phyloP scores from a whole-genome alignment of 2,797 vertebrate genomes.

The Martes flavigula region DNA sequence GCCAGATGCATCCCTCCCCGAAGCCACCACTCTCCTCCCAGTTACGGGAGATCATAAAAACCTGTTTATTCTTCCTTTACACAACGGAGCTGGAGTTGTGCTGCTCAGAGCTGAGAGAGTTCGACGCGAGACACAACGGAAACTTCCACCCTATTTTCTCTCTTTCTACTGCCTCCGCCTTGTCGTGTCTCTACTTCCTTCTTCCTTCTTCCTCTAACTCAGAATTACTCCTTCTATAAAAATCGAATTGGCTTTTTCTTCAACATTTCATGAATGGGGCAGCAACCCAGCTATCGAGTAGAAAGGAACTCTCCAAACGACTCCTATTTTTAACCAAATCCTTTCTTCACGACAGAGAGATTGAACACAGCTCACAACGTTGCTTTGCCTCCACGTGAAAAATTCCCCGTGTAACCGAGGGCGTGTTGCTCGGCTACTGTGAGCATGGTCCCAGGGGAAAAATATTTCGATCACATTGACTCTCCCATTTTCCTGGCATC shows the following conservation, averaged over 20 bases:
- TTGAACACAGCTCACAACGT: not conserved
- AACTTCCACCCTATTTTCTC: not conserved
- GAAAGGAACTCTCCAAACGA: not conserved
- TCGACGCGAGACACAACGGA: not conserved
- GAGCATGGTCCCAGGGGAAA: not conserved
- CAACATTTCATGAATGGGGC: not conserved
- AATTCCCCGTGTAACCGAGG: not conserved
- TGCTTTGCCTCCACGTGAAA: not conserved
- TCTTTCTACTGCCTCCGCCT: not conserved
- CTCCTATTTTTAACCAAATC: not conserved
- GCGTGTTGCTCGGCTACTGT: not conserved
- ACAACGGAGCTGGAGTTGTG: not conserved
- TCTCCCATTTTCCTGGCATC: not conserved
- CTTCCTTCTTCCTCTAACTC: not conserved
- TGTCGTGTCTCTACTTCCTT: not conserved
- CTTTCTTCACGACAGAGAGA: not conserved
- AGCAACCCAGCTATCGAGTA: not conserved
- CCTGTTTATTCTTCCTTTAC: not conserved
- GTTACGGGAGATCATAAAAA: not conserved
- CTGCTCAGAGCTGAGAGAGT: not conserved
- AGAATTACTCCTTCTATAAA: not conserved
- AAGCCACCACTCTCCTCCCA: not conserved
- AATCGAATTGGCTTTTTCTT: not conserved
- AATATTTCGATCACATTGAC: not conserved
- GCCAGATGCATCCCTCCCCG: not conserved